Base-by-base conservation (phyloP, 2,113 vertebrate genomes). In the Dermatemys mawii region DNA sequence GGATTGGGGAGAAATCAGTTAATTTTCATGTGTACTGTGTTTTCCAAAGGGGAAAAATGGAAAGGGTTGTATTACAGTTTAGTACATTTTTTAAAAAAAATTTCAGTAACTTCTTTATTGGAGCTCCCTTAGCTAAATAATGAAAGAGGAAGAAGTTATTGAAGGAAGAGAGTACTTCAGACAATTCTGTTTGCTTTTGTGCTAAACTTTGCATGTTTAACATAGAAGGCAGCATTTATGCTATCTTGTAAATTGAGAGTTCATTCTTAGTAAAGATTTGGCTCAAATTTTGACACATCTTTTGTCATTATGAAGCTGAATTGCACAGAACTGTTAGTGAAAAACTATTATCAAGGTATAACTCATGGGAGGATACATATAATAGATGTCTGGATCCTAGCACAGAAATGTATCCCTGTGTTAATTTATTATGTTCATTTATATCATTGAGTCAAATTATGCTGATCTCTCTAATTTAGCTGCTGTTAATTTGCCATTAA, bases 61-160 rank as follows among this genome's bases (percentile, higher is more conserved):
- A 92, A 21, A 89, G 3, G 29, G 63, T 81, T 96, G 90, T 88
- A 75, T 75, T 41, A 49, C 50, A 89, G 50, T 55, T 79, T 35
- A 32, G 49, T 44, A 76, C 51, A 96, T 90, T 46, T 46, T 46
- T 46, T 46, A 46, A 46, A 46, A 46, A 93, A 88, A 50, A 88
- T 88, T 83, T 94, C 86, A 76, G 16, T 51, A 32, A 95, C 89
- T n/a, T 50, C 95, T 92, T 93, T 89, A 89, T 92, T 95, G 90
- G 90, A 89, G 63, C n/a, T 12, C 6, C 0, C 0, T 92, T 92
- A 95, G 84, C 26, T 54, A 44, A 92, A 90, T 92, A 93, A 94
- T 87, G 76, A 76, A 38, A 41, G 89, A 86, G 35, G 12, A 85
- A 44, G 21, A 88, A 55, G 22, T 17, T 80, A 63, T 55, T 81